phyloP scores from a whole-genome alignment of 2,797 vertebrate genomes.

The Falco novaeseelandiae region DNA sequence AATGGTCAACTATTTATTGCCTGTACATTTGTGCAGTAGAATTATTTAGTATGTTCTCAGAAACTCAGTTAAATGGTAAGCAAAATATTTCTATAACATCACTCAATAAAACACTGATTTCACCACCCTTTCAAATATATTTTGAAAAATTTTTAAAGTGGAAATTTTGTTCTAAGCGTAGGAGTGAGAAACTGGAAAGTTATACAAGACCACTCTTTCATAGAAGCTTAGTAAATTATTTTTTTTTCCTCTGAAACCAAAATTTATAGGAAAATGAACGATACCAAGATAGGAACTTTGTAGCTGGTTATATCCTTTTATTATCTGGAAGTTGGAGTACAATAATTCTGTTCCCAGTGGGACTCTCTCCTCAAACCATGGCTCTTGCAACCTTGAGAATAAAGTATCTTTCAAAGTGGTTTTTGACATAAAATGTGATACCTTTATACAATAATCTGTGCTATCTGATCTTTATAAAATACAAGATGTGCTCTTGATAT shows the following conservation, averaged over 20 bases:
- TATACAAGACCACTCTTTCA: slow-evolving; percentile 18
- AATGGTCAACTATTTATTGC: neutral
- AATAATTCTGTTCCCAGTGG: neutral
- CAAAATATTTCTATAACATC: neutral
- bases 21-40: neutral
- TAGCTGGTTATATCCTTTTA: neutral
- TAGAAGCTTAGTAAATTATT: slow-evolving; percentile 28
- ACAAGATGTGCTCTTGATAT: neutral
- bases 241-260: slow-evolving; percentile 55
- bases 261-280: slow-evolving; percentile 57
- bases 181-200: slow-evolving; percentile 56
- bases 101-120: neutral
- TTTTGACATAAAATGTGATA: neutral
- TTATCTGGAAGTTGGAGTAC: neutral
- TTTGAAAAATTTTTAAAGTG: neutral
- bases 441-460: neutral
- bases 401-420: neutral
- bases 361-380: neutral
- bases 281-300: neutral
- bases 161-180: slow-evolving; percentile 16
- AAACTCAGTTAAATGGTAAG: neutral
- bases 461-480: neutral
- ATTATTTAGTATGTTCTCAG: neutral
- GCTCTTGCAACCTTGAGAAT: neutral
- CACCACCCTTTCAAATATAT: neutral